phyloP scores from a whole-genome alignment of 2,797 vertebrate species.

The Neosilurus mollespiculum region DNA sequence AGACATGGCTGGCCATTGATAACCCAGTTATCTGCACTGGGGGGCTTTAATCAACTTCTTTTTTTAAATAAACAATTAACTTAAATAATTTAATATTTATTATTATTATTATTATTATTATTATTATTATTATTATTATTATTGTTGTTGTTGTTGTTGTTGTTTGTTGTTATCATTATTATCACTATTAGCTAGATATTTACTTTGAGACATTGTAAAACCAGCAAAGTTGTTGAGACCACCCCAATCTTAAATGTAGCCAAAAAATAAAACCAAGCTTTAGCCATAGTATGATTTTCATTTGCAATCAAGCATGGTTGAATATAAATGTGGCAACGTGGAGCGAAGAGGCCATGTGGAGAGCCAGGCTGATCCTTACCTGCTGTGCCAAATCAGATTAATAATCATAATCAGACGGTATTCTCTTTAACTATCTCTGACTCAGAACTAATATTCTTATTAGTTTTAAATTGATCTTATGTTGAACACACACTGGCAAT shows the following conservation, averaged over 20 bases:
- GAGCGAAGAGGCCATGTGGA: constrained; percentile 44
- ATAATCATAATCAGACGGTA: constrained; percentile 57
- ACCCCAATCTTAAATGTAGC: neutral
- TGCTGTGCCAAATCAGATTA: constrained; percentile 63
- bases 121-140: too few species aligned
- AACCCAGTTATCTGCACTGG: too few species aligned
- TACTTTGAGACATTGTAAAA: constrained; percentile 20
- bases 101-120: too few species aligned
- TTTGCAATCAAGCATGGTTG: constrained; percentile 50
- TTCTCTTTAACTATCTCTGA: constrained; percentile 41
- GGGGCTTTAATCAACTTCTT: too few species aligned
- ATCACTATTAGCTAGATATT: constrained; percentile 9
- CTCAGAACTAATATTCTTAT: constrained; percentile 57
- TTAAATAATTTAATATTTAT: too few species aligned
- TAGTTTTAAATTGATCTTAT: constrained; percentile 53
- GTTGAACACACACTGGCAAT: constrained; percentile 53
- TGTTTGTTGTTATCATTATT: too few species aligned
- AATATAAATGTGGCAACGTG: constrained; percentile 36
- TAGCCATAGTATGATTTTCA: constrained; percentile 47
- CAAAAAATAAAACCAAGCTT: constrained; percentile 27
- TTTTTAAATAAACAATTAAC: too few species aligned
- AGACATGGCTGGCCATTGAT: too few species aligned
- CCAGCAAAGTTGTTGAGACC: neutral
- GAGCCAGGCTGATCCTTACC: constrained; percentile 51
- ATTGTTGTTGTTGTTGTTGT: too few species aligned